Conservation (phyloP, 2,113 vertebrate genomes). For the Sitta europaea region DNA sequence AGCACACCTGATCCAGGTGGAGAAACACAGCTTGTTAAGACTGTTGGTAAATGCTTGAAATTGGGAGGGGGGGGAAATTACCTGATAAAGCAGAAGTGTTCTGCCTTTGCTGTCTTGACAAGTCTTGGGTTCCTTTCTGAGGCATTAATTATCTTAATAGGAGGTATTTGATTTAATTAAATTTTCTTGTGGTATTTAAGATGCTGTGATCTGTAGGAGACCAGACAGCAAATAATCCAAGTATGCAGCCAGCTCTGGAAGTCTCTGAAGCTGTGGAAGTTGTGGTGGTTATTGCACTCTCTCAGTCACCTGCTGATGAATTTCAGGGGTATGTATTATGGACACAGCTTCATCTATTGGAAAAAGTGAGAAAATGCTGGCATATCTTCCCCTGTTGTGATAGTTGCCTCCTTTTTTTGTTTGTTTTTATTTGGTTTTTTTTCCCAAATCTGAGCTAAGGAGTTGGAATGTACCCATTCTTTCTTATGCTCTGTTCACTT, state of each 20-base stretch:
- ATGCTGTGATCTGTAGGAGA: background rate
- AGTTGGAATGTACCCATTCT: background rate
- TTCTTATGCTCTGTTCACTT: background rate
- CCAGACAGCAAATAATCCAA: background rate
- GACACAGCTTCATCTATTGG: background rate
- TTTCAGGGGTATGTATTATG: background rate
- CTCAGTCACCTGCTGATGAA: background rate
- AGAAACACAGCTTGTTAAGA: background rate
- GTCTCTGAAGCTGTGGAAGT: background rate
- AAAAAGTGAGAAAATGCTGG: background rate
- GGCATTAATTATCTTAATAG: background rate
- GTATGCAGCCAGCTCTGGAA: background rate
- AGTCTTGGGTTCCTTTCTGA: background rate
- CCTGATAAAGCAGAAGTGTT: background rate
- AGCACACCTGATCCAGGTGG: background rate
- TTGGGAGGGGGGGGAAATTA: rapidly evolving
- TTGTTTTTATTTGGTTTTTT: no score
- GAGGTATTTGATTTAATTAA: background rate
- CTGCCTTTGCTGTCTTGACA: background rate
- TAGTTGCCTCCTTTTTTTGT: background rate
- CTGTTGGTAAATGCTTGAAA: background rate
- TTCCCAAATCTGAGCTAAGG: background rate
- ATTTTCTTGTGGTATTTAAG: background rate
- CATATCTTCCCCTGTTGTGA: background rate
- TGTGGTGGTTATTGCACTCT: background rate